Base-by-base conservation (phyloP, 2,113 vertebrate genomes). In the Rhinolophus sinicus region DNA sequence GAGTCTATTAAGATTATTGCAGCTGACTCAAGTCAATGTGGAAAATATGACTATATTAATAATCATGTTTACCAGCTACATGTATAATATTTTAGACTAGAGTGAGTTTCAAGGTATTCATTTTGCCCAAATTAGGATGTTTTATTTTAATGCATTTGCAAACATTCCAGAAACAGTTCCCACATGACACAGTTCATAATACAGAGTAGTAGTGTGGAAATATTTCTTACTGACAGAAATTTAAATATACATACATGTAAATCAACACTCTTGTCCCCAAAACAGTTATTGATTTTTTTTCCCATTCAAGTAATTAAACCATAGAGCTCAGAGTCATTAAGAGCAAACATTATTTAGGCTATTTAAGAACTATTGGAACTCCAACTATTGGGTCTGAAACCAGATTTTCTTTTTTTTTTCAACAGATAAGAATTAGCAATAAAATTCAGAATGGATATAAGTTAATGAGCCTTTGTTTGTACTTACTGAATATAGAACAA, bases 21-120 rank as follows among this genome's bases (percentile, higher is more conserved):
- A 60, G 15, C 22, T 91, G 28, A 94, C 56, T 88, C 13, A 81
- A 18, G 54, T 76, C 35, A 85, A 16, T 44, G 22, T 86, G 24
- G 56, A 82, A 96, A 93, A 85, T 93, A 72, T 69, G 69, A 65
- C 90, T 77, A 83, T 86, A 60, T 85, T 73, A 93, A 75, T 50
- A 94, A 85, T 69, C 12, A 33, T 90, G 65, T 44, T 93, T 94
- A 82, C 33, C 14, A 77, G 8, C 7, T 33, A 44, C 10, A 77
- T 22, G 12, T 62, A 44, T 47, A 65, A 89, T 28, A 52, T 44
- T 85, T 85, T 78, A 93, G 65, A 69, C 40, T 64, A 5, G 56
- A 78, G 16, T 24, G 5, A n/a, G 19, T 58, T 93, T 95, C 26
- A 73, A 85, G 28, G 19, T 1, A 60, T 52, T 76, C 2, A 54